phyloP scores from a whole-genome alignment of 2,888 invertebrate genomes.

The Electrophaes corylata region DNA sequence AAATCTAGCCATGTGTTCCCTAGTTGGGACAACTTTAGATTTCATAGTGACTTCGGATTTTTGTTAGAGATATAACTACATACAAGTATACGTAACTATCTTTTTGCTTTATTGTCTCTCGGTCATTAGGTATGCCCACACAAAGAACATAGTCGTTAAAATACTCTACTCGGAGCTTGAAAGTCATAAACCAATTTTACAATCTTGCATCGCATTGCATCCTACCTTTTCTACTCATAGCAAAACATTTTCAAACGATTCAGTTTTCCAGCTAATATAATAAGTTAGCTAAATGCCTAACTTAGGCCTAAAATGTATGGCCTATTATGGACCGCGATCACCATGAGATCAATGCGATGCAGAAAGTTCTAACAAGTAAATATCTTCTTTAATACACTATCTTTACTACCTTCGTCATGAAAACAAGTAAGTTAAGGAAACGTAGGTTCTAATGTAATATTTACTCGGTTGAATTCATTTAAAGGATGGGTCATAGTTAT shows the following conservation, averaged over 20 bases:
- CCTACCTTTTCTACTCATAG: neutral
- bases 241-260: neutral
- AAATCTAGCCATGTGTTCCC: conserved; percentile 25
- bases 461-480: conserved; percentile 31
- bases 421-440: conserved; percentile 39
- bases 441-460: conserved; percentile 21
- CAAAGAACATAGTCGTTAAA: neutral
- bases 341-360: conserved; percentile 11
- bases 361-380: neutral
- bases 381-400: neutral
- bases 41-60: neutral
- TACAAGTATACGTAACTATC: neutral
- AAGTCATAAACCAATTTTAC: neutral
- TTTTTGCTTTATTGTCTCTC: conserved; percentile 1
- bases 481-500: conserved; percentile 20
- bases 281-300: neutral
- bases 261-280: neutral
- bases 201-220: conserved; percentile 8
- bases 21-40: conserved; percentile 2
- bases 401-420: conserved; percentile 20
- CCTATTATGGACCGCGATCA: neutral
- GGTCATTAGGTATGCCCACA: neutral
- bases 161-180: neutral
- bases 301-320: neutral
- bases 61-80: neutral